phyloP scores from a whole-genome alignment of 2,113 vertebrate genomes.

The Seriola rivoliana region DNA sequence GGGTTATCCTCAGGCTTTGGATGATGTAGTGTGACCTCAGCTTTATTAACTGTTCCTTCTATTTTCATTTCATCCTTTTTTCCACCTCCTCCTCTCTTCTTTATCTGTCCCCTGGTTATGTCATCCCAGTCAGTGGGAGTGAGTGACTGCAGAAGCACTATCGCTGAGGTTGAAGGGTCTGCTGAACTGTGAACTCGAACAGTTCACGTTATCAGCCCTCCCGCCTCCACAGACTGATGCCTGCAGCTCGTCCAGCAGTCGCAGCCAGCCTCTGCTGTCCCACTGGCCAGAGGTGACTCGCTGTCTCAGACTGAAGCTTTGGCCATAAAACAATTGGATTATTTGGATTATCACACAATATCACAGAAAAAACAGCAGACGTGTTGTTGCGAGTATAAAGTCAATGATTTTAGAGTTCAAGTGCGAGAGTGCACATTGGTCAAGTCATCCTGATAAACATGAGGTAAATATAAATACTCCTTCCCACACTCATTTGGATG shows the following conservation, averaged over 20 bases:
- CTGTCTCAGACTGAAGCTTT: neutral
- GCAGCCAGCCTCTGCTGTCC: slow-evolving; percentile 1
- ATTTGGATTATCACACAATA: slow-evolving; percentile 28
- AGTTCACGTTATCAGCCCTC: slow-evolving; percentile 52
- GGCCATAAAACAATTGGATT: slow-evolving; percentile 28
- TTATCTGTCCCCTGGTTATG: slow-evolving; percentile 39
- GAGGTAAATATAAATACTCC: neutral
- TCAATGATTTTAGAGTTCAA: slow-evolving; percentile 7
- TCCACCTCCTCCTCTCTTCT: neutral
- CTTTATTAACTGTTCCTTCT: neutral
- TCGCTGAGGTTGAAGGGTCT: slow-evolving; percentile 60
- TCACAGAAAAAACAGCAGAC: neutral
- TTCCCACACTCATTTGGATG: slow-evolving; percentile 11
- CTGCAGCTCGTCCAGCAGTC: slow-evolving; percentile 55
- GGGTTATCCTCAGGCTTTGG: neutral
- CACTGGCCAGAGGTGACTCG: neutral
- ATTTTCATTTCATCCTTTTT: slow-evolving; percentile 10
- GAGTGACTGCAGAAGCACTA: slow-evolving; percentile 37
- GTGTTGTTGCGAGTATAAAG: neutral
- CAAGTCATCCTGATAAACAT: neutral
- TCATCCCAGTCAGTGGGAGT: slow-evolving; percentile 48
- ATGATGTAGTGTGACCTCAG: neutral
- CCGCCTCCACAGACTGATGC: slow-evolving; percentile 23
- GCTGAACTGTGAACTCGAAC: slow-evolving; percentile 64
- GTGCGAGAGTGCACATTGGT: neutral